Percentiles rank a stretch among this genome's conserved stretches.
phyloP scores from a whole-genome alignment of 2,888 invertebrate genomes.

The Geophilus truncorum region DNA sequence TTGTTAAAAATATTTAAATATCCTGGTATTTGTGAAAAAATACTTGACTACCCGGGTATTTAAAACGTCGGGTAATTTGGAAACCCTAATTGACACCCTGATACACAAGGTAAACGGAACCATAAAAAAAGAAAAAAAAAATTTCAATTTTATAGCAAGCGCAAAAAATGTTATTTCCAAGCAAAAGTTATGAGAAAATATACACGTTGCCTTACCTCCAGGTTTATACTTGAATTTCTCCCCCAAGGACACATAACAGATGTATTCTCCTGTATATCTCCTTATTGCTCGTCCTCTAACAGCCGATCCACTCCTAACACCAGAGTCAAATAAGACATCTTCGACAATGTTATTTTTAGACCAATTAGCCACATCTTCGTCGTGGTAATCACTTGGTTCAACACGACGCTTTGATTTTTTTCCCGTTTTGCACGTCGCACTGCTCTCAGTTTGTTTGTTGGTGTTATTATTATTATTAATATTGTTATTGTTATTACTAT shows the following conservation, averaged over 20 bases:
- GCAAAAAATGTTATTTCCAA: background rate
- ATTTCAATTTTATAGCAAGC: too few relatives aligned
- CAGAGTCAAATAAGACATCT: background rate
- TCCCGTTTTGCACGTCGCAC: background rate
- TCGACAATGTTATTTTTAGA: conserved; percentile 14
- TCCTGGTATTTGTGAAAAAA: too few relatives aligned
- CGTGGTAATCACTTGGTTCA: background rate
- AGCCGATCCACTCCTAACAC: conserved; percentile 30
- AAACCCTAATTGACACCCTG: too few relatives aligned
- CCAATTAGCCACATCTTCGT: conserved; percentile 8
- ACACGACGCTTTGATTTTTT: background rate
- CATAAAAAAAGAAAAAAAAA: too few relatives aligned
- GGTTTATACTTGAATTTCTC: conserved; percentile 47
- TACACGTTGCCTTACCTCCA: conserved; percentile 44
- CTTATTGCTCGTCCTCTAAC: conserved; percentile 14
- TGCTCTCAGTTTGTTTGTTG: background rate
- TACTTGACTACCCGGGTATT: too few relatives aligned
- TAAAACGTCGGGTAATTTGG: too few relatives aligned
- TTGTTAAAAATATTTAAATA: too few relatives aligned
- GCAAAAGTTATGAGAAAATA: too few relatives aligned
- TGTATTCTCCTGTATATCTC: conserved; percentile 41
- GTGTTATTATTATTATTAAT: background rate
- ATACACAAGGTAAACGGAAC: too few relatives aligned
- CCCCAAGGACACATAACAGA: conserved; percentile 44
- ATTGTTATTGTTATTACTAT: background rate